Conservation (phyloP, 2,888 invertebrate genomes). For the Petrolisthes manimaculis region DNA sequence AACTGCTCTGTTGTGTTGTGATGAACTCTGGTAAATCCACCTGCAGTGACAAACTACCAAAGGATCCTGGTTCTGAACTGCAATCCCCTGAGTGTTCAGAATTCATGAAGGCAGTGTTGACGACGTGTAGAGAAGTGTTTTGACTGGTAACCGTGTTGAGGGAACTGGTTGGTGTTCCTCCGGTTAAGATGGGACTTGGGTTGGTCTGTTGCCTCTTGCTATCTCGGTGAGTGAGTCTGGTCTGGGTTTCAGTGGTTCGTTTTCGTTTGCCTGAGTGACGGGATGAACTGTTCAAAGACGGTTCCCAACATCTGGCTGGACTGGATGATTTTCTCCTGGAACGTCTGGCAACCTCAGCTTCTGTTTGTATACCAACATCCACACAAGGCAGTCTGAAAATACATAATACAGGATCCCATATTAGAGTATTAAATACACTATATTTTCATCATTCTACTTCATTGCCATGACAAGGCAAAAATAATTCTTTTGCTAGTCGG, state of each 20-base stretch:
- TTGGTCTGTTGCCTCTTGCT: conserved; percentile 36
- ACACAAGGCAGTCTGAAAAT: conserved; percentile 48
- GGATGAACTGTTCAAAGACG: background rate
- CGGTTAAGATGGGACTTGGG: conserved; percentile 6
- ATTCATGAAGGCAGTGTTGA: background rate
- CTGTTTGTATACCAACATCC: conserved; percentile 62
- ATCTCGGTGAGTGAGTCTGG: conserved; percentile 52
- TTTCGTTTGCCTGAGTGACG: conserved; percentile 45
- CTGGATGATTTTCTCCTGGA: conserved; percentile 52
- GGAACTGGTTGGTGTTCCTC: background rate
- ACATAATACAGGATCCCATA: background rate
- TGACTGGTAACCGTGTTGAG: background rate
- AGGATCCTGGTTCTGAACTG: conserved; percentile 36
- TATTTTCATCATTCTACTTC: too few species aligned
- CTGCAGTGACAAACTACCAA: conserved; percentile 44
- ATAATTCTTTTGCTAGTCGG: too few species aligned
- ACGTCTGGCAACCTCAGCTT: conserved; percentile 33
- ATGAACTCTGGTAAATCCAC: conserved; percentile 52
- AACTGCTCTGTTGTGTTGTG: conserved; percentile 50
- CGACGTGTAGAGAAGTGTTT: background rate
- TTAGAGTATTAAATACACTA: too few species aligned
- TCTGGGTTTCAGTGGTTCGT: conserved; percentile 58
- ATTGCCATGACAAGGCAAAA: too few species aligned
- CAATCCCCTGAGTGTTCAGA: conserved; percentile 31
- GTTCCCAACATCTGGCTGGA: conserved; percentile 37